Base-by-base conservation (phyloP, 2,113 vertebrate genomes). In the Oriolus oriolus region DNA sequence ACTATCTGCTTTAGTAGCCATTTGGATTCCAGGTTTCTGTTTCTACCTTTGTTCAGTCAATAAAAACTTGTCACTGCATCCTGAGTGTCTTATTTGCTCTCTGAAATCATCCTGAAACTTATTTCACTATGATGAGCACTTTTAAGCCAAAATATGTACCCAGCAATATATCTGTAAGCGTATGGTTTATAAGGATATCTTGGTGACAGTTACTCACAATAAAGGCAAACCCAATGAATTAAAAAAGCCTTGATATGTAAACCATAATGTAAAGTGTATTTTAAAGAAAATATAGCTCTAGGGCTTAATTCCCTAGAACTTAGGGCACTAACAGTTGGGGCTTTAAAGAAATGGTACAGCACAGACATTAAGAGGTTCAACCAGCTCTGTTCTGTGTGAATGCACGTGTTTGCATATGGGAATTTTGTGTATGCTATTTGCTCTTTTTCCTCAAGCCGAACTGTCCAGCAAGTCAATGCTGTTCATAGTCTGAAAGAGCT, bases 341-440 rank as follows among this genome's bases (percentile, higher is more conserved):
- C 13, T 81, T 88, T 13, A 39, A 63, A 68, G n/a, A 59, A 73
- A 57, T 4, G 2, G 3, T 52, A 39, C 6, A 42, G 30, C 11
- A 28, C 4, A 23, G 47, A 42, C 22, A 68, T 39, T 18, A 63
- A 63, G 33, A 49, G 13, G 5, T 52, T 81, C 27, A 57, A 19
- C 5, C 12, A 53, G 1, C 24, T 66, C 33, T 66, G 7, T n/a
- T 80, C 52, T 31, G 10, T 33, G 16, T 16, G 15, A 18, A 4
- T n/a, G 24, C 11, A 11, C 14, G 2, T 26, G 27, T 52, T 23
- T 11, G 15, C 10, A 12, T 20, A 7, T 12, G 14, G 16, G 28
- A 37, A 35, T 26, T 33, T 16, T 76, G 4, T 22, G 11, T 27
- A 5, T 42, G 10, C 4, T 3, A 39, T 31, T 76, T 0, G 0